A percentile compares a stretch with the other conserved stretches of the same genome.
Conservation (phyloP, 2,797 vertebrate species). For the Galaxias olidus region DNA sequence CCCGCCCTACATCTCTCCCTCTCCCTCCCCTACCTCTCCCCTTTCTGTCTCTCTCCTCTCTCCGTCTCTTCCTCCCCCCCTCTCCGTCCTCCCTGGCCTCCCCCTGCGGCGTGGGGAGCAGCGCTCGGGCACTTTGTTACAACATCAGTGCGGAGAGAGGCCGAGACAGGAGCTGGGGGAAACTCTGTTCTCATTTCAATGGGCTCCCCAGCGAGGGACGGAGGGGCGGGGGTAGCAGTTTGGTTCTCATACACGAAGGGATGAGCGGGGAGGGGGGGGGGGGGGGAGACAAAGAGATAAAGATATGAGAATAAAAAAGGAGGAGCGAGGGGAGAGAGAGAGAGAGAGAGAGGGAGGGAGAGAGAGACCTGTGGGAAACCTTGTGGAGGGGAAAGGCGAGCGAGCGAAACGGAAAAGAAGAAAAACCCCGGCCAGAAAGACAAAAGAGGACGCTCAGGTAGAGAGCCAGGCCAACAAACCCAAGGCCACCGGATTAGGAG, state of each 20-base stretch:
- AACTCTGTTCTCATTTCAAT: slow-evolving; percentile 65
- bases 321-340: background rate
- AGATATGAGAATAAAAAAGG: slow-evolving; percentile 22
- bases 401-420: slow-evolving; percentile 19
- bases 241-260: background rate
- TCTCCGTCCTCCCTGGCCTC: background rate
- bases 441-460: background rate
- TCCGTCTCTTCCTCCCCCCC: background rate
- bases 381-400: slow-evolving; percentile 31
- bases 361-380: slow-evolving; percentile 22
- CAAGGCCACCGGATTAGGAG: background rate
- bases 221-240: slow-evolving; percentile 20
- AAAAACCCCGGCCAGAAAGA: slow-evolving; percentile 11
- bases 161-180: slow-evolving; percentile 15
- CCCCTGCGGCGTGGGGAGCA: slow-evolving; percentile 38
- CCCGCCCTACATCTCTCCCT: slow-evolving; percentile 14
- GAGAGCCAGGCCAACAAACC: background rate
- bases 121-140: slow-evolving; percentile 47
- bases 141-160: slow-evolving; percentile 44
- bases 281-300: slow-evolving; percentile 23
- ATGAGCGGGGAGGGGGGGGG: slow-evolving; percentile 1
- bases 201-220: slow-evolving; percentile 37
- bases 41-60: slow-evolving; percentile 18
- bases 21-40: slow-evolving; percentile 26
- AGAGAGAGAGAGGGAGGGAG: slow-evolving; percentile 31